Percentiles rank a stretch among this genome's conserved stretches.
Conservation (phyloP, 53 echinoderm and acorn worm species). For the Temnopleurus reevesii region DNA sequence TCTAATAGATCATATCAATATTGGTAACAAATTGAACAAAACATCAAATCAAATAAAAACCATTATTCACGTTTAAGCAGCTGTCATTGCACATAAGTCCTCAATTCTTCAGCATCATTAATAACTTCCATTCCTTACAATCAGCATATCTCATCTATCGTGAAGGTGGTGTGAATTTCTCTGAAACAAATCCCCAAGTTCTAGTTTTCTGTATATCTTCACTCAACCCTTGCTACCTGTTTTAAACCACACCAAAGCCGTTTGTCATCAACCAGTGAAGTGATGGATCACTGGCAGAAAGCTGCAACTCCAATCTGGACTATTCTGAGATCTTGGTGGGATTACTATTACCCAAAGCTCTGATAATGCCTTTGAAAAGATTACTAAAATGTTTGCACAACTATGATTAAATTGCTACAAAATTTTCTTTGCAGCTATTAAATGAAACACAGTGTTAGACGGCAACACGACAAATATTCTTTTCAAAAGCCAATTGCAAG, state of each 20-base stretch:
- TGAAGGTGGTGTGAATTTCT: not conserved
- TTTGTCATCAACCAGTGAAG: constrained; percentile 6
- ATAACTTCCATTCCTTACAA: constrained; percentile 7
- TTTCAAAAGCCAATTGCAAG: too few relatives aligned
- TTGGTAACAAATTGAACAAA: not conserved
- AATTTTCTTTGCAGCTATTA: too few relatives aligned
- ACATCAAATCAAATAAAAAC: not conserved
- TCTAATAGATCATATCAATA: not conserved
- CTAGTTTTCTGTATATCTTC: not conserved
- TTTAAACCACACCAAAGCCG: constrained; percentile 31
- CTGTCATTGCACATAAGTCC: not conserved
- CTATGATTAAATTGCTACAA: too few relatives aligned
- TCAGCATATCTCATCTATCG: not conserved
- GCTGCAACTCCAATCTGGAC: too few relatives aligned
- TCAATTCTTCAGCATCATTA: not conserved
- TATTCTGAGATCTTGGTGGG: too few relatives aligned
- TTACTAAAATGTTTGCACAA: too few relatives aligned
- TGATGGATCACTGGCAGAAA: too few relatives aligned
- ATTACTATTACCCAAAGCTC: too few relatives aligned
- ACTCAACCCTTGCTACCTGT: constrained; percentile 25
- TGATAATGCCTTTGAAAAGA: too few relatives aligned
- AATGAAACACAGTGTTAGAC: too few relatives aligned
- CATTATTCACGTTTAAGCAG: not conserved
- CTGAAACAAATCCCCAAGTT: not conserved
- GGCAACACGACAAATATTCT: too few relatives aligned